Conservation (phyloP, 2,113 vertebrate species). For the Xenopus tropicalis region UCB_Xtro_10.0 CM004443.2:151957501-151958000, state of each 20-base stretch:
- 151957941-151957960: background rate
- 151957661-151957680: too few relatives aligned
- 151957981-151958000: background rate
- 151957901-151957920: conserved; percentile 14
- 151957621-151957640: too few relatives aligned
- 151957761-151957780: background rate
- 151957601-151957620: too few relatives aligned
- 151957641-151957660: too few relatives aligned
- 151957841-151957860: conserved; percentile 53
- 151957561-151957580: too few relatives aligned
- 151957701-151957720: background rate
- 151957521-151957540: too few relatives aligned
- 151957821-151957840: conserved; percentile 78
- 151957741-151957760: background rate
- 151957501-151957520: too few relatives aligned
- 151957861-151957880: conserved; percentile 29
- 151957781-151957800: background rate
- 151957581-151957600: too few relatives aligned
- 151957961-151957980: conserved; percentile 15
- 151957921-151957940: conserved; percentile 15
- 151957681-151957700: too few relatives aligned
- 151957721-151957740: background rate
- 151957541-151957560: too few relatives aligned
- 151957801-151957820: conserved; percentile 57
- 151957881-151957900: conserved; percentile 24